Base-by-base conservation (phyloP, 2,888 invertebrate genomes). In the Trichopoda pennipes region DNA sequence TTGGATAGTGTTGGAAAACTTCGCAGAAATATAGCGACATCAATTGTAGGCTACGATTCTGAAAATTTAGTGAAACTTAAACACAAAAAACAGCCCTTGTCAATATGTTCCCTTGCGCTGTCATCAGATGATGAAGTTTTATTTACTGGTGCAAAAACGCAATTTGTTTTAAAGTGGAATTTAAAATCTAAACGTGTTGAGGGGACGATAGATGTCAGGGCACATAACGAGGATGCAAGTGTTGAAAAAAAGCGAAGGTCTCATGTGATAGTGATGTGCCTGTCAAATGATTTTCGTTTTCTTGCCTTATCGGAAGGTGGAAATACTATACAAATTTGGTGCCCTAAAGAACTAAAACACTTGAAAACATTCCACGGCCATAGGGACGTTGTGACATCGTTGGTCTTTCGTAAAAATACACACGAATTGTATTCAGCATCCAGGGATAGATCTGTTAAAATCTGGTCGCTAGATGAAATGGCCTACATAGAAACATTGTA, bases 401-500 rank as follows among this genome's bases (percentile, higher is more conserved):
- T 99, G 68, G 94, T 94, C 16, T 98, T 99, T 91, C 94, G 97
- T 86, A 95, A 94, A 89, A 95, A 95, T 85, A 95, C 96, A 3
- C 97, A 97, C 91, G 95, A 96, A 69, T 92, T 99, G 79, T 99
- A 95, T 89, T 95, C 96, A 0, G 94, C 94, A 3, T 94, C 95
- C 80, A 93, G 93, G 89, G 96, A 96, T 89, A 93, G 95, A 85
- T 94, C 95, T 17, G 95, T 98, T 0, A 97, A 98, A 93, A 95
- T 98, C 76, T 99, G 99, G 99, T 97, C 96, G 85, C 92, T 99
- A 72, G 97, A 97, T 92, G 98, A 99, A 90, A 96, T 98, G 96
- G 95, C 96, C 2, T 99, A 98, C 91, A 96, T 98, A 12, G 99
- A 99, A 92, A 97, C 97, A 69, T 92, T 99, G 93, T 96, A 85